Percentiles rank a stretch among this genome's conserved stretches.
Conservation (phyloP, 2,113 vertebrate genomes). For the Rhabdomys dilectus region DNA sequence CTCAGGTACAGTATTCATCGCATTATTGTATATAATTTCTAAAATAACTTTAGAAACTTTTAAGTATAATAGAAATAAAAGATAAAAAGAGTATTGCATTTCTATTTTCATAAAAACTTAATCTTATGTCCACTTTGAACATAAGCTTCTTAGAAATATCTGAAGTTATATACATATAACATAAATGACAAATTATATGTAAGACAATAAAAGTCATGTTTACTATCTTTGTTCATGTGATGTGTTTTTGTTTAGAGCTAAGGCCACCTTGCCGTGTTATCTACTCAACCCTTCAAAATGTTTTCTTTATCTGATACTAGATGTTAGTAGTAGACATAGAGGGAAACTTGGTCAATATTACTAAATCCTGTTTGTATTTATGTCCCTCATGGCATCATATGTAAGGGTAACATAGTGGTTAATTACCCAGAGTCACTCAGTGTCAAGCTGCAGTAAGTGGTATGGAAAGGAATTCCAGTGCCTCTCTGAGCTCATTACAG, state of each 20-base stretch:
- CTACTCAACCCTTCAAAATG: background rate
- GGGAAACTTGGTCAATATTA: background rate
- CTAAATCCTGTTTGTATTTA: background rate
- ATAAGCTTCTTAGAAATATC: background rate
- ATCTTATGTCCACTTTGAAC: background rate
- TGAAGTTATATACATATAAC: background rate
- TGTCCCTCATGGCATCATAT: background rate
- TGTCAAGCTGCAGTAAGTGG: background rate
- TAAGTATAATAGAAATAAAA: background rate
- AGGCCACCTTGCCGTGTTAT: background rate
- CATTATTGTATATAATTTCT: background rate
- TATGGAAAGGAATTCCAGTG: background rate
- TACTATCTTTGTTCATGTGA: background rate
- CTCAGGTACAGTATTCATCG: background rate
- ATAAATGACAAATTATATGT: background rate
- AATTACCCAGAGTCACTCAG: background rate
- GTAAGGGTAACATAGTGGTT: background rate
- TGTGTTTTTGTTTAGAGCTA: background rate
- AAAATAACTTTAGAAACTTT: background rate
- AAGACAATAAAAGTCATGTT: background rate
- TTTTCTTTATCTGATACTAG: background rate
- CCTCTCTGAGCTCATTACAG: background rate
- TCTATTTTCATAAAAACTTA: constrained; percentile 1
- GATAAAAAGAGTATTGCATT: background rate
- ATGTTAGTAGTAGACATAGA: background rate